Base-by-base conservation (phyloP, 2,113 vertebrate genomes). In the Thymallus thymallus region DNA sequence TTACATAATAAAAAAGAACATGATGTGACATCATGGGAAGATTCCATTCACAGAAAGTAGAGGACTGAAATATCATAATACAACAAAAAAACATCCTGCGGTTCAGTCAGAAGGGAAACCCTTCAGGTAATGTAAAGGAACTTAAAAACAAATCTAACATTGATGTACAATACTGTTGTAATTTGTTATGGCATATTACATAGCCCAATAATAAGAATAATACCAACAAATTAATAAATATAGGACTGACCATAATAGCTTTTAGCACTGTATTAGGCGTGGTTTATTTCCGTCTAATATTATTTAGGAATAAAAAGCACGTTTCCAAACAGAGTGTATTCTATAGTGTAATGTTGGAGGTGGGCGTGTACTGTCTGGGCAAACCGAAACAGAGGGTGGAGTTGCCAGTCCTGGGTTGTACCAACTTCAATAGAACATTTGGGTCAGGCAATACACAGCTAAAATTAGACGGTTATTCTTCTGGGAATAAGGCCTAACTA, bases 391-490 rank as follows among this genome's bases (percentile, higher is more conserved):
- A 58, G 35, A 60, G 62, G 73, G 76, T 79, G 85, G 78, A 46
- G 84, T 69, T 20, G 14, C 56, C 63, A 75, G 86, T 7, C n/a
- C 60, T 73, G 86, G 85, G 79, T 79, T 85, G 78, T 81, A 88
- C 81, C 84, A 88, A 81, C 2, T 84, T 69, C 69, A 74, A 74
- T 41, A 78, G 81, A 78, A 87, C 35, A 89, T 83, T 76, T 82
- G 84, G 84, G 82, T 69, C 83, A 83, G 76, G 71, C 78, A 69
- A 74, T 80, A 75, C 87, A 84, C 60, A 1, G 58, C 91, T 93
- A 92, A 88, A 90, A 85, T 90, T 93, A 92, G 88, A 80, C 41
- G 70, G 75, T 62, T 80, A 74, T 85, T 72, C 83, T 77, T 82
- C 55, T 70, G 61, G 72, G 7, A 74, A 74, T 61, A 63, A 70